Base-by-base conservation (phyloP, 2,888 invertebrate genomes). In the Sussaba pulchella region DNA sequence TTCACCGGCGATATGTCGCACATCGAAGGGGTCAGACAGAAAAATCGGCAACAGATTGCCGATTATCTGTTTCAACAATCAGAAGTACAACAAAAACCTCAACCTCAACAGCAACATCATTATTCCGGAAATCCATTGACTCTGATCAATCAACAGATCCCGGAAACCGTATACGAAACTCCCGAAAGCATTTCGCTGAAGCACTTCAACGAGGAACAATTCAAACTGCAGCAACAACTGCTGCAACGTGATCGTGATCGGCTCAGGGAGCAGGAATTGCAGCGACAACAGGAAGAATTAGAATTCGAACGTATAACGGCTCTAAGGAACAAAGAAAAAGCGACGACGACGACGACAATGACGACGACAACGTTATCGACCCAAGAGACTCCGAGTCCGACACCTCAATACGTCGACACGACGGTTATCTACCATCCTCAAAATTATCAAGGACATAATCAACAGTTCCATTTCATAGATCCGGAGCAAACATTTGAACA, bases 161-260 rank as follows among this genome's bases (percentile, higher is more conserved):
- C 84, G 6, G 85, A 87, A 50, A 76, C 83, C 1, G 85, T 89
- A 8, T 91, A 89, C 76, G 92, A 91, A 74, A 92, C 92, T 0
- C 91, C 91, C 0, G 92, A 91, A 72, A 92, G 91, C 45, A 84
- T 92, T 47, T 91, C 91, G 0, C 70, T 92, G 63, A 92, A 91
- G 61, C 92, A 92, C 70, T 92, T 89, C 67, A 91, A 92, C 79
- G 91, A 92, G 79, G 91, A 92, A 66, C 92, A 92, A 64, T 91
- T 87, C 31, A 66, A 89, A 61, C 72, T 91, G 0, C 91, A 91
- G 75, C 91, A 91, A 41, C 91, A 92, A 63, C 57, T 92, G 14
- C 82, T 91, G 24, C 89, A 91, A 66, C 88, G 89, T n/a, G 91
- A 92, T 43, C 86, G 91, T 14, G 87, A 89, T 26, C 83, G 89